These are phyloP conservation scores for Pinctada fucata DNA, from an alignment of 2,888 invertebrate species.

Conservation along the genomic window DNA sequence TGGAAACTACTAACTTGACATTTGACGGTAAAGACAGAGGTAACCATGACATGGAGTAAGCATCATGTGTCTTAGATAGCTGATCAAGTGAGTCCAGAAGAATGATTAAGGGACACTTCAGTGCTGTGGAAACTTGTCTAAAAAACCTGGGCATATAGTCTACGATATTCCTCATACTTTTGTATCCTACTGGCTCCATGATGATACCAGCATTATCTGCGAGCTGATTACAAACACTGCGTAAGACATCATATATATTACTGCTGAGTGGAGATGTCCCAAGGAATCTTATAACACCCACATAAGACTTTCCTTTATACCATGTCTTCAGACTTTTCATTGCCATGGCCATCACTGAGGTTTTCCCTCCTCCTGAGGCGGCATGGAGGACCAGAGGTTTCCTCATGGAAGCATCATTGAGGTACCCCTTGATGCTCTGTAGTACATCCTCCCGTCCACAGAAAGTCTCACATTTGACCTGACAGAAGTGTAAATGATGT, in stretches of 20 bases:
- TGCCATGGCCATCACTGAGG: slow-evolving; percentile 69
- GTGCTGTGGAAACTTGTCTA: slow-evolving; percentile 52
- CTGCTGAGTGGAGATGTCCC: slow-evolving; percentile 63
- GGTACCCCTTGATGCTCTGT: slow-evolving; percentile 46
- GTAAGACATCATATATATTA: slow-evolving; percentile 61
- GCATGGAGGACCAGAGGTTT: slow-evolving; percentile 66
- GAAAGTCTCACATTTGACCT: slow-evolving; percentile 67
- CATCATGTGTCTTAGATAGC: slow-evolving; percentile 56
- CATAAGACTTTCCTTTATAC: slow-evolving; percentile 50
- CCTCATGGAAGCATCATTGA: slow-evolving; percentile 47
- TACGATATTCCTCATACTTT: slow-evolving; percentile 54
- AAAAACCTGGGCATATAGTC: slow-evolving; percentile 66
- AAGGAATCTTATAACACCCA: slow-evolving; percentile 60
- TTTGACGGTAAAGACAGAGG: slow-evolving; percentile 65
- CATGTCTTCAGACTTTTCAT: slow-evolving; percentile 61
- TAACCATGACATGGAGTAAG: slow-evolving; percentile 68
- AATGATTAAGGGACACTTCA: slow-evolving; percentile 65
- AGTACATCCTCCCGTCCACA: slow-evolving; percentile 68
- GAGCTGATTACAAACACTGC: slow-evolving; percentile 63
- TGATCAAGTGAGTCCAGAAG: slow-evolving; percentile 73
- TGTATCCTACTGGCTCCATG: slow-evolving; percentile 68
- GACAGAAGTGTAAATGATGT: slow-evolving; percentile 71
- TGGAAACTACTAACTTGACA: slow-evolving; percentile 67
- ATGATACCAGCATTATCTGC: slow-evolving; percentile 59
- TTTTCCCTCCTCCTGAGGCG: slow-evolving; percentile 69